A percentile compares a stretch with the other conserved stretches of the same genome.
Conservation (phyloP, 2,888 invertebrate genomes). For the Oasisia sp. region DNA sequence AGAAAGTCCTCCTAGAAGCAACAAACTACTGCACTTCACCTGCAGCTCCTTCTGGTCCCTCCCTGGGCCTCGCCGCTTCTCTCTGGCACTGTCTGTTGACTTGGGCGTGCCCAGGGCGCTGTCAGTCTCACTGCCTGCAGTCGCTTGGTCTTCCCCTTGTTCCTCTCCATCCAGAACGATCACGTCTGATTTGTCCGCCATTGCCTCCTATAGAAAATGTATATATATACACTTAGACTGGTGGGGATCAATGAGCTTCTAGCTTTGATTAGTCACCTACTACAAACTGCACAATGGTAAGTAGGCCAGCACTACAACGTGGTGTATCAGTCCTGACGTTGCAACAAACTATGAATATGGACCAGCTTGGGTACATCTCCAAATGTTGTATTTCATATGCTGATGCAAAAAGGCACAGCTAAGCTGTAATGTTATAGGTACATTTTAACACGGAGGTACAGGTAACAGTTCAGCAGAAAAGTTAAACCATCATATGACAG, state of each 20-base stretch:
- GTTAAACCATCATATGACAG: not conserved
- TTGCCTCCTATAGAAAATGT: not conserved
- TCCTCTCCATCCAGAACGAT: not conserved
- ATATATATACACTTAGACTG: not conserved
- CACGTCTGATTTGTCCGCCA: not conserved
- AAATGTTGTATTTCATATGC: not conserved
- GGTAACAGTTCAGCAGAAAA: not conserved
- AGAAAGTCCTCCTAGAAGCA: not conserved
- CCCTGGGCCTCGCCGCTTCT: not conserved
- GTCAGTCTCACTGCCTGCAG: not conserved
- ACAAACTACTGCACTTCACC: not conserved
- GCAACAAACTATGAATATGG: not conserved
- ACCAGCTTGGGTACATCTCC: not conserved
- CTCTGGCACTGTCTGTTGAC: not conserved
- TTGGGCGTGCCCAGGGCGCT: not conserved
- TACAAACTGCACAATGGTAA: not conserved
- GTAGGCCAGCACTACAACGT: not conserved
- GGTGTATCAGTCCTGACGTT: not conserved
- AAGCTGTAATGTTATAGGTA: not conserved
- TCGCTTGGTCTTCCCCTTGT: not conserved
- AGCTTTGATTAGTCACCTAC: not conserved
- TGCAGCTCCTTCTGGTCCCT: not conserved
- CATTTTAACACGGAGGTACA: too few relatives aligned
- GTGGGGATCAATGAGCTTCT: not conserved
- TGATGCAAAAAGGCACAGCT: not conserved